phyloP scores from a whole-genome alignment of 2,797 vertebrate genomes.

The Dallia pectoralis region DNA sequence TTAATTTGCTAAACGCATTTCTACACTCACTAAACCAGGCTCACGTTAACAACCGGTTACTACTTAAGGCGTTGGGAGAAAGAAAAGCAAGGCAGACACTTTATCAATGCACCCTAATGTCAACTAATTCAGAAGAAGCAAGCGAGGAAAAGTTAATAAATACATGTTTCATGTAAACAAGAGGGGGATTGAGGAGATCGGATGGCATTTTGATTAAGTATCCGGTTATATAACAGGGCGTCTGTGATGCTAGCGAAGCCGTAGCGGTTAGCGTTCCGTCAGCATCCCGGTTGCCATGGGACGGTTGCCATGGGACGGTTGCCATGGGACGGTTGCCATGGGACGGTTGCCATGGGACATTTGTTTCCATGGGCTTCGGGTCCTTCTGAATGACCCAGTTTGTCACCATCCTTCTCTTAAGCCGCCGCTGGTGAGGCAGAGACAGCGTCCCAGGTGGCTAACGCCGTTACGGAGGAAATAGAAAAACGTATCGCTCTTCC shows the following conservation, averaged over 20 bases:
- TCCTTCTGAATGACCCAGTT: conserved; percentile 64
- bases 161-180: not conserved
- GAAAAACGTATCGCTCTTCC: no score
- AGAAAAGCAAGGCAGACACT: not conserved
- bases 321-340: no score
- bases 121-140: not conserved
- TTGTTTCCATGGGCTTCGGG: conserved; percentile 52
- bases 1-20: no score
- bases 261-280: conserved; percentile 63
- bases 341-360: conserved; percentile 60
- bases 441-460: not conserved
- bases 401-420: conserved; percentile 26
- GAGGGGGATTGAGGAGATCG: not conserved
- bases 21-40: no score
- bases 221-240: not conserved
- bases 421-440: not conserved
- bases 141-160: not conserved
- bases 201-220: not conserved
- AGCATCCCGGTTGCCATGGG: conserved; percentile 62
- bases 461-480: not conserved
- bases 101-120: not conserved
- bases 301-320: no score
- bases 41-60: no score
- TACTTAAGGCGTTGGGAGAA: no score
- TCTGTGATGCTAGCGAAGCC: conserved; percentile 47